Base-by-base conservation (phyloP, 2,797 vertebrate genomes). In the Spinus pinus region DNA sequence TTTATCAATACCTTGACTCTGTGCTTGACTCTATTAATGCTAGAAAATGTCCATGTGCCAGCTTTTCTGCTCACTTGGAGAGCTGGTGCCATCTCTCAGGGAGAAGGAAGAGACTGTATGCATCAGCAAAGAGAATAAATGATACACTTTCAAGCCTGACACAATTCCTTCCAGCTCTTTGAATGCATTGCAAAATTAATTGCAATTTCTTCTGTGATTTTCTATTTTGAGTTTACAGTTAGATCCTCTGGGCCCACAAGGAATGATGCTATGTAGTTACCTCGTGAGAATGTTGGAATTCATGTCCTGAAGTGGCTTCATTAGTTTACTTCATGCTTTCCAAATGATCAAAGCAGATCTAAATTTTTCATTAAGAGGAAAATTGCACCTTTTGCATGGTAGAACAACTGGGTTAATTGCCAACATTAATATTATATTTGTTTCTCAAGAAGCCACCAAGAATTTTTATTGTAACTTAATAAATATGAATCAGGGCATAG, bases 311-410 rank as follows among this genome's bases (percentile, higher is more conserved):
- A 74, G 90, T 85, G 88, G 80, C 79, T 94, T 95, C 92, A 69
- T 95, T 88, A 41, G 21, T 93, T 96, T 88, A 81, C 74, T 94
- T 93, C 61, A 90, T 1, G 35, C 74, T 80, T 92, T 92, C 80
- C 92, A 96, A 96, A 90, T 88, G 94, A 93, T 97, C 93, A 94
- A 88, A 95, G 95, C 67, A 83, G 74, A 77, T 82, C 91, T 98
- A 93, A 97, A 97, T 97, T 96, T 97, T 97, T 98, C 97, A 97
- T 94, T 94, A 97, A 93, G 74, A 93, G 81, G 94, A 96, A 97
- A 96, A 96, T 54, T 94, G 51, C 82, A 90, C 79, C 96, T 98
- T 97, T 96, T 94, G 94, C 95, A 93, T 53, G 97, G 95, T 67
- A 95, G 90, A 96, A 97, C 93, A 98, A 96, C 92, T 97, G 93